Evolutionary conservation across 2,113 vertebrate species (phyloP).

Genomic region (Triplophysa tibetana): DNA sequence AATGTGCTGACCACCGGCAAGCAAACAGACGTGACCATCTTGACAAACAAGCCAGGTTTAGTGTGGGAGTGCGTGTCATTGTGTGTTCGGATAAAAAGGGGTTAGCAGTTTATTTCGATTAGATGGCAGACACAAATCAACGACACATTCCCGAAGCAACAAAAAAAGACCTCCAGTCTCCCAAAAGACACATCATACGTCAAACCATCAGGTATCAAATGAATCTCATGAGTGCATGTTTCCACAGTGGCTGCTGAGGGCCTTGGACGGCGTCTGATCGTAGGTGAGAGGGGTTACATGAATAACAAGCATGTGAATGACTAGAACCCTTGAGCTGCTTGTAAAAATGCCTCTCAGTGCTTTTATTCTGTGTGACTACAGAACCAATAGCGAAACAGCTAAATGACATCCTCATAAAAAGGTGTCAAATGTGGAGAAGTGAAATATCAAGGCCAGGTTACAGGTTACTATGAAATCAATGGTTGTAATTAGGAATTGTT

Average conservation of each 20-base stretch:
- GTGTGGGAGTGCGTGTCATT: slow-evolving; percentile 20
- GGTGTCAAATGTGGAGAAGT: not conserved
- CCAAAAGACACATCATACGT: not conserved
- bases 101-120: slow-evolving; percentile 39
- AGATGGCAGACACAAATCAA: slow-evolving; percentile 5
- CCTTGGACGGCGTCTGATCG: not conserved
- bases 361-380: not conserved
- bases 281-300: not conserved
- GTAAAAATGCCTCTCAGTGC: not conserved
- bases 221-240: not conserved
- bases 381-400: not conserved
- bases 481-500: not conserved
- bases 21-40: slow-evolving; percentile 54
- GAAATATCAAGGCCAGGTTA: not conserved
- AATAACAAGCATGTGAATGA: not conserved
- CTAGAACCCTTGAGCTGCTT: not conserved
- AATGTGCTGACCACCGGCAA: slow-evolving; percentile 57
- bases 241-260: not conserved
- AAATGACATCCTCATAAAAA: not conserved
- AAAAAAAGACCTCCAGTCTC: not conserved
- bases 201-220: not conserved
- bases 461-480: not conserved
- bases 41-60: slow-evolving; percentile 43
- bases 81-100: slow-evolving; percentile 16
- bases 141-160: not conserved